These are phyloP conservation scores for Calosoma granatense DNA, from an alignment of 1,140 invertebrate genomes.

Conservation along the genomic window DNA sequence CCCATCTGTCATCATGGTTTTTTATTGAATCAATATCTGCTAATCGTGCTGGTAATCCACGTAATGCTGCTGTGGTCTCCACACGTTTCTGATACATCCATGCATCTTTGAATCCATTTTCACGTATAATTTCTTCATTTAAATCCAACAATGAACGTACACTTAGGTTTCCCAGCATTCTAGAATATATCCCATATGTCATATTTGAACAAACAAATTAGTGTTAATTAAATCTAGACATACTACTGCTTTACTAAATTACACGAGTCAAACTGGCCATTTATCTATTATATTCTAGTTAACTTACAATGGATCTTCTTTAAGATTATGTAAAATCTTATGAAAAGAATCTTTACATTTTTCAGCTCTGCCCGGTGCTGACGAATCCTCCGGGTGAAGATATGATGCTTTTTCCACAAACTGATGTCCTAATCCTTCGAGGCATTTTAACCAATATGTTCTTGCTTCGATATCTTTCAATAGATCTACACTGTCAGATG, in stretches of 20 bases:
- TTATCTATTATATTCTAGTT: conserved; percentile 3
- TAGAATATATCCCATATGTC: conserved; percentile 23
- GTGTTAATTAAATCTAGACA: conserved; percentile 11
- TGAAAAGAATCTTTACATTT: conserved; percentile 79
- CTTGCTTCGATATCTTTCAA: conserved; percentile 75
- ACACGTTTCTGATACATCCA: conserved; percentile 64
- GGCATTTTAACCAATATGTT: conserved; percentile 87
- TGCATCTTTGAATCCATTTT: conserved; percentile 87
- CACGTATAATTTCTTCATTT: conserved; percentile 81
- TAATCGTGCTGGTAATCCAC: conserved; percentile 40
- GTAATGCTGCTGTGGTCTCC: conserved; percentile 47
- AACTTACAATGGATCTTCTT: conserved; percentile 69
- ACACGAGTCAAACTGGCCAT: neutral
- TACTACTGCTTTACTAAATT: conserved; percentile 1
- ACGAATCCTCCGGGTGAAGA: conserved; percentile 65
- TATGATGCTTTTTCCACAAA: conserved; percentile 61
- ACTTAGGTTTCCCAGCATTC: conserved; percentile 69
- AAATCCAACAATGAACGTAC: conserved; percentile 83
- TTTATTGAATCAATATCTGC: conserved; percentile 44
- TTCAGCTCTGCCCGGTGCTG: conserved; percentile 66
- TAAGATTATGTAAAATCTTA: conserved; percentile 64
- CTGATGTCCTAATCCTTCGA: conserved; percentile 73
- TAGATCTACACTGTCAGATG: conserved; percentile 84
- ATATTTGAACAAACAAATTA: conserved; percentile 15
- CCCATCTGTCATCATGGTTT: conserved; percentile 43